Conservation (phyloP, 2,888 invertebrate genomes). For the Orthosia gothica region DNA sequence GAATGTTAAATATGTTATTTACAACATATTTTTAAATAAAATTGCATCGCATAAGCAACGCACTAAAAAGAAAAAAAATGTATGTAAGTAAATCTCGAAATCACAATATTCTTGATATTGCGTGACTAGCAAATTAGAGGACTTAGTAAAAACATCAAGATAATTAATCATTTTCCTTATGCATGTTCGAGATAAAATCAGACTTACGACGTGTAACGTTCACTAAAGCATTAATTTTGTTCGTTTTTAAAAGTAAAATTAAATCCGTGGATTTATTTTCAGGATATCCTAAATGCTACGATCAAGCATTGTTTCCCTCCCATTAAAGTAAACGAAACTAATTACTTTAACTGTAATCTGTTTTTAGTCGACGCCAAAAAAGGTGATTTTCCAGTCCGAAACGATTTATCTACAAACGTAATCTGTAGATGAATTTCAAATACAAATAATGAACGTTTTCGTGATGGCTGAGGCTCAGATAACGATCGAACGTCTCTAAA, state of each 20-base stretch:
- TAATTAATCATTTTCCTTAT: conserved; percentile 47
- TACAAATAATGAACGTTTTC: conserved; percentile 45
- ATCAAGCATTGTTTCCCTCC: conserved; percentile 17
- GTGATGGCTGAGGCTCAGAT: conserved; percentile 36
- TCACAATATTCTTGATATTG: conserved; percentile 16
- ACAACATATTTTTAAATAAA: not conserved
- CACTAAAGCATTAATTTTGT: conserved; percentile 31
- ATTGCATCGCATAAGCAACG: not conserved
- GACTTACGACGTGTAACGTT: conserved; percentile 29
- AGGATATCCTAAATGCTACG: conserved; percentile 4
- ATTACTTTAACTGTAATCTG: conserved; percentile 48
- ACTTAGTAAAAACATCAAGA: conserved; percentile 37
- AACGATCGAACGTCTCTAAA: conserved; percentile 39
- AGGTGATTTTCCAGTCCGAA: conserved; percentile 39
- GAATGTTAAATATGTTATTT: conserved; percentile 5
- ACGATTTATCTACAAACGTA: conserved; percentile 50
- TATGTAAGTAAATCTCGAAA: conserved; percentile 11
- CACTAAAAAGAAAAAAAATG: not conserved
- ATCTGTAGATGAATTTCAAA: conserved; percentile 52
- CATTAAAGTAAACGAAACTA: conserved; percentile 43
- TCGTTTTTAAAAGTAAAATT: conserved; percentile 25
- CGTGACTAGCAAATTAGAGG: conserved; percentile 35
- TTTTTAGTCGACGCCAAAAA: conserved; percentile 30
- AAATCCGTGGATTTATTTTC: conserved; percentile 6
- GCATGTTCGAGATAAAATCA: conserved; percentile 44